Conservation (phyloP, 2,797 vertebrate species). For the Pogonophryne albipinna region DNA sequence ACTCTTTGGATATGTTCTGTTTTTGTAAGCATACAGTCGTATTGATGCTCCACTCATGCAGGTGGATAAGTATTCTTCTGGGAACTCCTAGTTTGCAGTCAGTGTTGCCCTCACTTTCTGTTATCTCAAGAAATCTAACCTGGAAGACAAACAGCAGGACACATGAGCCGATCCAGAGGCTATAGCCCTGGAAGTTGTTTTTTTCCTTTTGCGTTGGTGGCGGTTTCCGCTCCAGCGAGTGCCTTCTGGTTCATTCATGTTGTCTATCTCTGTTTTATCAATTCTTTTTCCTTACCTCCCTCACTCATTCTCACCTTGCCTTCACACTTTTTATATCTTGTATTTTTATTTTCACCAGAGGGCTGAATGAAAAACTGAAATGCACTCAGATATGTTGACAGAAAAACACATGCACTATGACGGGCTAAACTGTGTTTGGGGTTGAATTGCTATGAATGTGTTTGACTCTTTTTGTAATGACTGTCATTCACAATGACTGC, state of each 20-base stretch:
- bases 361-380: conserved; percentile 38
- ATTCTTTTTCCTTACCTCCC: background rate
- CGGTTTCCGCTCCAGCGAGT: conserved; percentile 17
- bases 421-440: conserved; percentile 36
- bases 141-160: conserved; percentile 22
- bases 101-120: background rate
- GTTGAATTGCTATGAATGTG: conserved; percentile 42
- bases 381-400: conserved; percentile 1
- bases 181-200: background rate
- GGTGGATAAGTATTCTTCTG: background rate
- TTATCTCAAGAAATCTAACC: conserved; percentile 30
- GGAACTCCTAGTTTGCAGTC: background rate
- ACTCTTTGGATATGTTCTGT: background rate
- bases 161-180: background rate
- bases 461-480: conserved; percentile 54
- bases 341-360: conserved; percentile 5
- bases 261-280: conserved; percentile 14
- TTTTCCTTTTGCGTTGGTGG: conserved; percentile 5
- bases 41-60: background rate
- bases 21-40: background rate
- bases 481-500: conserved; percentile 64
- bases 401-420: background rate
- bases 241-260: conserved; percentile 19
- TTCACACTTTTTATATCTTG: background rate
- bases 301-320: conserved; percentile 1